Percentiles rank a stretch among this genome's conserved stretches.
Evolutionary conservation across 2,888 invertebrate species (phyloP).

Genomic region (Ochropleura plecta): DNA sequence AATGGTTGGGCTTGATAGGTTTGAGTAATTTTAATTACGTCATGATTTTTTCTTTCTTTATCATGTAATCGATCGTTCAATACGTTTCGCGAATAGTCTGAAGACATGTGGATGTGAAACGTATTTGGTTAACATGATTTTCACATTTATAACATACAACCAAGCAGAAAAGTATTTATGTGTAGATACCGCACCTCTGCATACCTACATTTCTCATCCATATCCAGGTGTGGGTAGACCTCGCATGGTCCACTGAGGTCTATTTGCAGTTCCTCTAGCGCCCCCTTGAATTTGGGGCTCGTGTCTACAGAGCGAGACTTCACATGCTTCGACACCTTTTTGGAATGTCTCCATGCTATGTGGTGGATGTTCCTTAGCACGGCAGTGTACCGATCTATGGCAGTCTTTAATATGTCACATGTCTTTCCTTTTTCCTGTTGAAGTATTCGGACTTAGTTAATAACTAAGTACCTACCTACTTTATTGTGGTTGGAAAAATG

Average conservation of each 20-base stretch:
- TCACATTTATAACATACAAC: too few relatives aligned
- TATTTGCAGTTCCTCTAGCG: constrained; percentile 89
- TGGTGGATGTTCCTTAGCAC: constrained; percentile 57
- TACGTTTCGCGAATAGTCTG: too few relatives aligned
- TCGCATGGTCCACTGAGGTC: constrained; percentile 91
- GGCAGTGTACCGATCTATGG: constrained; percentile 67
- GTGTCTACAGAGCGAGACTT: neutral
- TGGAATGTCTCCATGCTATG: constrained; percentile 55
- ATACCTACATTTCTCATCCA: constrained; percentile 95
- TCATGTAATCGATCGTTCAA: neutral
- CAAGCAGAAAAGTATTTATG: neutral
- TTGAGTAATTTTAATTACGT: too few relatives aligned
- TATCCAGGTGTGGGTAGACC: constrained; percentile 91
- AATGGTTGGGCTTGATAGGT: too few relatives aligned
- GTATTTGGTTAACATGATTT: too few relatives aligned
- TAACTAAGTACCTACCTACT: neutral
- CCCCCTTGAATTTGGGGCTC: constrained; percentile 56
- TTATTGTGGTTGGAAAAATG: neutral
- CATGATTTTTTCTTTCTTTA: too few relatives aligned
- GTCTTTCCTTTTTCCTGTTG: constrained; percentile 76
- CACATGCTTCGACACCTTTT: constrained; percentile 25
- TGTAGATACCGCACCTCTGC: neutral
- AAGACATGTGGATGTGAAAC: too few relatives aligned
- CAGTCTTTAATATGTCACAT: constrained; percentile 87
- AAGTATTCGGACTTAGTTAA: neutral